Evolutionary conservation across 2,888 invertebrate genomes (phyloP).

Genomic region (Drosophila monieri): DNA sequence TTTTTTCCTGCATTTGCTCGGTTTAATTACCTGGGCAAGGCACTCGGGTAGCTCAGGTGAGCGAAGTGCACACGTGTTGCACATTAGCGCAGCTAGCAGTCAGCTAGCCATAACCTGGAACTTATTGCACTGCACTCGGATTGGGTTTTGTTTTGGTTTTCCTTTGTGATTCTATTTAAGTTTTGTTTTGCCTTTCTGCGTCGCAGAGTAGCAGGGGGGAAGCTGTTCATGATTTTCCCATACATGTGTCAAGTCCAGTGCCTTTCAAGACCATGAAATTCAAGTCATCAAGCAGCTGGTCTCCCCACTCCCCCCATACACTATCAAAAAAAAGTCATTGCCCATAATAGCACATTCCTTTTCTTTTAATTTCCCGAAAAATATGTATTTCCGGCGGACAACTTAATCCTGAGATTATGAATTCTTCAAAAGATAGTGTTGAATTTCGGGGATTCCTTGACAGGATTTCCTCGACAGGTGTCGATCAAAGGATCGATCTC

Average conservation of each 20-base stretch:
- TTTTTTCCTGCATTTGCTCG: slow-evolving; percentile 14
- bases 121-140: slow-evolving; percentile 21
- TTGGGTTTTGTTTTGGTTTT: slow-evolving; percentile 4
- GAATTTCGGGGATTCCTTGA: background rate
- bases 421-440: background rate
- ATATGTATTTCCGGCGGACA: background rate
- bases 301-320: slow-evolving; percentile 1
- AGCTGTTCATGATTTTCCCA: background rate
- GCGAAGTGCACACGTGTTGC: slow-evolving; percentile 64
- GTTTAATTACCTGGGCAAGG: slow-evolving; percentile 21
- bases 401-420: background rate
- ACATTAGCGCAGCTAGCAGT: slow-evolving; percentile 49
- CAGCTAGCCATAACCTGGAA: slow-evolving; percentile 36
- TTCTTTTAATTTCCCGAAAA: no score
- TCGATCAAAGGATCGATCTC: background rate
- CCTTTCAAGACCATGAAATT: background rate
- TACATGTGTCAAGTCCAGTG: slow-evolving; percentile 12
- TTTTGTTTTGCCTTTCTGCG: slow-evolving; percentile 2
- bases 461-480: background rate
- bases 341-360: no score
- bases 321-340: background rate
- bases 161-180: background rate
- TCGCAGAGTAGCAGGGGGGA: background rate
- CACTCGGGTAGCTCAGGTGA: slow-evolving; percentile 19
- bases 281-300: slow-evolving; percentile 3